These are phyloP conservation scores for Caenorhabditis auriculariae DNA, from an alignment of 2,888 invertebrate genomes.

Conservation along the genomic window DNA sequence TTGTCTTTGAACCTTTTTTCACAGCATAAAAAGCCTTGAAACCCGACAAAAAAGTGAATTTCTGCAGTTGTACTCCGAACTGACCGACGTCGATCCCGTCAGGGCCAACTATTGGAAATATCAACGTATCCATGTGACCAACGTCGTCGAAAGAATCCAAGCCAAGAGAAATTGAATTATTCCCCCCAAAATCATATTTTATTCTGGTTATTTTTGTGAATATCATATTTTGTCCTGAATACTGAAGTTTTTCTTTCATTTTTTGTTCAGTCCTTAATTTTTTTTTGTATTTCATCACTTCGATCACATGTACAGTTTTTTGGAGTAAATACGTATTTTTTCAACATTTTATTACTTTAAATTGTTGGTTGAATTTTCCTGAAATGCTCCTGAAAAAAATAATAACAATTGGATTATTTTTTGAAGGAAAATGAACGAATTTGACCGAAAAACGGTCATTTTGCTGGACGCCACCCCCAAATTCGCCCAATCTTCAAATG, in stretches of 20 bases:
- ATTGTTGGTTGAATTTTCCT: too few species aligned
- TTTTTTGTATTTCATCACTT: background rate
- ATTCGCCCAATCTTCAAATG: conserved; percentile 75
- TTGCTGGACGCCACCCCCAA: conserved; percentile 90
- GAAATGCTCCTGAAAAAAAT: too few species aligned
- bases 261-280: background rate
- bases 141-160: conserved; percentile 11
- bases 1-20: too few species aligned
- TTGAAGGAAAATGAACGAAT: too few species aligned
- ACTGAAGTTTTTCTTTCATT: background rate
- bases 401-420: too few species aligned
- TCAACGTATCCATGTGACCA: conserved; percentile 7
- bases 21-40: too few species aligned
- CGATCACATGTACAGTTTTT: too few species aligned
- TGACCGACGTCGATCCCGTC: conserved; percentile 51
- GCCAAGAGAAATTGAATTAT: conserved; percentile 16
- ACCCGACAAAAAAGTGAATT: too few species aligned
- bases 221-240: background rate
- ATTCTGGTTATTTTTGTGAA: background rate
- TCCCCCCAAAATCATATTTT: background rate
- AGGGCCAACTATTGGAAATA: conserved; percentile 56
- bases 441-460: conserved; percentile 95
- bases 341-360: too few species aligned
- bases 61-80: conserved; percentile 48
- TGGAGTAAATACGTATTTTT: too few species aligned